phyloP scores from a whole-genome alignment of 2,797 vertebrate species.

The Caiman crocodilus region DNA sequence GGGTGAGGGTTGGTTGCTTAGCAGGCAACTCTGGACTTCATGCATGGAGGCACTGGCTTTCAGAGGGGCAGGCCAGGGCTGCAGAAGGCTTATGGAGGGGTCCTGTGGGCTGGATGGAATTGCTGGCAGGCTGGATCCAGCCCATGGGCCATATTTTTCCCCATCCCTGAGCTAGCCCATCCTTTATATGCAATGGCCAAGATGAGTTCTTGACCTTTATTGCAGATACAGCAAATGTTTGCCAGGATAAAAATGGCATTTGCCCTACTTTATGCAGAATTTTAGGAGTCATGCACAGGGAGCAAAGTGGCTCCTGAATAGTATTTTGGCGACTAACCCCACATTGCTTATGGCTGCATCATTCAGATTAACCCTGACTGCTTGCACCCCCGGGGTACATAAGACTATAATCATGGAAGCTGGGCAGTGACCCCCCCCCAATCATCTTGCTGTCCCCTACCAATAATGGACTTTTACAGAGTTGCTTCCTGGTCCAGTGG shows the following conservation, averaged over 20 bases:
- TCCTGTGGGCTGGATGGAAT: too few species aligned
- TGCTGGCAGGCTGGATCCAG: too few species aligned
- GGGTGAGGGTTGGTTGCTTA: too few species aligned
- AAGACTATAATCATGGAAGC: background rate
- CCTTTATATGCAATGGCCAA: too few species aligned
- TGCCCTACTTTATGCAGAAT: accelerated
- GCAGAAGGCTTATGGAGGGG: too few species aligned
- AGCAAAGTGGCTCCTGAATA: background rate
- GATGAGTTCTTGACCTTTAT: background rate
- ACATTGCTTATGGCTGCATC: background rate
- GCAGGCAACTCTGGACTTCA: too few species aligned
- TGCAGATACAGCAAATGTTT: background rate
- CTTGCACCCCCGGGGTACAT: background rate
- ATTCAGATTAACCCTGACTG: background rate
- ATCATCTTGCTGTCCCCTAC: background rate
- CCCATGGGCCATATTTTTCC: too few species aligned
- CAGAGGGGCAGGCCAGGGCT: too few species aligned
- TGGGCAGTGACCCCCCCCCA: background rate
- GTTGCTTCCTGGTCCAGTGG: background rate
- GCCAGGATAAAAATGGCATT: accelerated
- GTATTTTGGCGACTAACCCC: background rate
- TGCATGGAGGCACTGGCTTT: too few species aligned
- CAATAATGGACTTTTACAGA: background rate
- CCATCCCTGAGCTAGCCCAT: too few species aligned
- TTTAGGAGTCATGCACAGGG: background rate